A percentile compares a stretch with the other conserved stretches of the same genome.
These are phyloP conservation scores for Scartelaos histophorus DNA, from an alignment of 2,113 vertebrate genomes.

Conservation along the genomic window DNA sequence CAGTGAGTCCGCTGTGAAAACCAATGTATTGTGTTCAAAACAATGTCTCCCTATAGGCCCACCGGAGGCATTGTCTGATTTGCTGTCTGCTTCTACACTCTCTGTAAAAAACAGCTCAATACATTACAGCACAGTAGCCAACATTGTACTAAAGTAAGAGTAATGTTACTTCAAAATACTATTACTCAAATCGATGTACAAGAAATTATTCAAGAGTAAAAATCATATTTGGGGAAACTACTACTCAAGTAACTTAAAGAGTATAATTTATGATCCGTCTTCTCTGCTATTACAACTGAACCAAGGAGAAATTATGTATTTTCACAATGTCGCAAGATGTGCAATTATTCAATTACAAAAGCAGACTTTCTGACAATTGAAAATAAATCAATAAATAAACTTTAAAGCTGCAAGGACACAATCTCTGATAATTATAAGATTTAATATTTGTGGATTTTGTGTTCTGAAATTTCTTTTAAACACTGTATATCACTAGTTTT, in stretches of 20 bases:
- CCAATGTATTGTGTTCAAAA: slow-evolving; percentile 49
- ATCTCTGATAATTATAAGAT: not conserved
- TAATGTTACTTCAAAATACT: no score
- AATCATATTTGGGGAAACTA: no score
- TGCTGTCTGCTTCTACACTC: slow-evolving; percentile 41
- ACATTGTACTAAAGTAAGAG: no score
- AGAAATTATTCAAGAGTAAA: no score
- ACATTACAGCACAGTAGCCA: slow-evolving; percentile 2
- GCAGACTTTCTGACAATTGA: not conserved
- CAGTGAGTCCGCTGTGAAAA: slow-evolving; percentile 45
- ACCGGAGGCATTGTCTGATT: slow-evolving; percentile 24
- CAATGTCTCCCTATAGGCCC: slow-evolving; percentile 48
- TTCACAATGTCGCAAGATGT: no score
- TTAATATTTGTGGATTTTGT: not conserved
- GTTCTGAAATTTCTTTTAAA: not conserved
- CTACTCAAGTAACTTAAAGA: no score
- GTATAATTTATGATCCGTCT: no score
- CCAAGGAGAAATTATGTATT: no score
- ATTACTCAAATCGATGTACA: no score
- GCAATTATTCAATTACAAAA: no score
- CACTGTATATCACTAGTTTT: no score
- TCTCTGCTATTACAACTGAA: no score
- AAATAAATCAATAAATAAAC: not conserved
- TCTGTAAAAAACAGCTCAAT: slow-evolving; percentile 50
- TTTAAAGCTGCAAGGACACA: not conserved